Evolutionary conservation across 2,797 vertebrate genomes (phyloP).

Genomic region (Crocidura indochinensis): DNA sequence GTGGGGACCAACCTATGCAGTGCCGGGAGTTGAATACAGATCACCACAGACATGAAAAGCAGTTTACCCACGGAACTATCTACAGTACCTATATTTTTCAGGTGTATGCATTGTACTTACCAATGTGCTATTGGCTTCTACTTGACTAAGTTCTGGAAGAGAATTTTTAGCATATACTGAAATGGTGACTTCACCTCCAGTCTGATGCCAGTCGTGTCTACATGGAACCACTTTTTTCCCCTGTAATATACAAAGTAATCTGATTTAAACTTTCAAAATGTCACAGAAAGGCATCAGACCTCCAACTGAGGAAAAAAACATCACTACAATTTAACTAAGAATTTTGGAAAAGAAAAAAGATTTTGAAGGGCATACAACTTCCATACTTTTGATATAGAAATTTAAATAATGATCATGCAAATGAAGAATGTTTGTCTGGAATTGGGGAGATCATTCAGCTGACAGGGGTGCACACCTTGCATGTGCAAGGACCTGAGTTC

Average conservation of each 20-base stretch:
- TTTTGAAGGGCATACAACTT: neutral
- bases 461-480: no score
- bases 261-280: slow-evolving; percentile 34
- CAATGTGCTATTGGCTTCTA: slow-evolving; percentile 96
- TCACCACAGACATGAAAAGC: no score
- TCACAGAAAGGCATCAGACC: neutral
- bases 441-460: no score
- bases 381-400: neutral
- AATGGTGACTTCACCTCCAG: slow-evolving; percentile 96
- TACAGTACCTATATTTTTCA: no score
- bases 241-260: slow-evolving; percentile 79
- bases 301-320: neutral
- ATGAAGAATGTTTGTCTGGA: slow-evolving; percentile 28
- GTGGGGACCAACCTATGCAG: no score
- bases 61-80: no score
- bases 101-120: slow-evolving; percentile 88
- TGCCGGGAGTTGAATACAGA: no score
- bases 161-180: slow-evolving; percentile 98
- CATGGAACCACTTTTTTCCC: slow-evolving; percentile 95
- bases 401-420: slow-evolving; percentile 12
- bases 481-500: no score
- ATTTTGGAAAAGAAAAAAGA: neutral
- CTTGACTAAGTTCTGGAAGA: slow-evolving; percentile 95
- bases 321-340: neutral
- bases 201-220: slow-evolving; percentile 99